Base-by-base conservation (phyloP, 2,888 invertebrate species). In the Folsomia manolachei region DNA sequence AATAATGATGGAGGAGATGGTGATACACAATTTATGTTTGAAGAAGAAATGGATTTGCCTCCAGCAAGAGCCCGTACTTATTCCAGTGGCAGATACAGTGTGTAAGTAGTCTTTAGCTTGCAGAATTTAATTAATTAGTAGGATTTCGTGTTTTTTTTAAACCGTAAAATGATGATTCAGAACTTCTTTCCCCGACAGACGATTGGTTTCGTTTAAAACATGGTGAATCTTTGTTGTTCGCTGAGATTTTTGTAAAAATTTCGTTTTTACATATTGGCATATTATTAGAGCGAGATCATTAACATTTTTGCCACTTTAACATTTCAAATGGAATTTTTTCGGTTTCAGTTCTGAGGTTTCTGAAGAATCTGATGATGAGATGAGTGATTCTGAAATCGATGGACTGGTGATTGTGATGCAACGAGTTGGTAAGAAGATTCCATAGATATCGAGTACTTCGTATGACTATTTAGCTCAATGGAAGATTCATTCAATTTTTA, bases 21-120 rank as follows among this genome's bases (percentile, higher is more conserved):
- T 85, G 96, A 96, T 83, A 86, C 97, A 78, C 95, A 96, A 84
- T 98, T 98, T 86, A 94, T 95, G 86, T 94, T 98, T 83, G 97
- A 98, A 83, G 97, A 97, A 86, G 98, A 98, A 84, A 86, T 97
- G 76, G 94, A 94, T 73, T 85, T 26, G 25, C 70, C 85, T 78
- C 87, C 84, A 19, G 92, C 92, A 1, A 89, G 90, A 71, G 93
- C 93, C 21, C 86, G 93, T 74, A 75, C 72, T 25, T 75, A 72
- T 61, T 72, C 73, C 51, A 76, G 69, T 67, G 75, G 74, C 51
- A 56, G 73, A 56, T 70, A 70, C 68, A 74, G 73, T 64, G 69
- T 76, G 74, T 74, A 71, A 76, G 74, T 74, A 56, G 7, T n/a
- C n/a, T n/a, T n/a, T n/a, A n/a, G n/a, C n/a, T n/a, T n/a, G n/a